Conservation (phyloP, 2,888 invertebrate genomes). For the Pandemis cinnamomeana region DNA sequence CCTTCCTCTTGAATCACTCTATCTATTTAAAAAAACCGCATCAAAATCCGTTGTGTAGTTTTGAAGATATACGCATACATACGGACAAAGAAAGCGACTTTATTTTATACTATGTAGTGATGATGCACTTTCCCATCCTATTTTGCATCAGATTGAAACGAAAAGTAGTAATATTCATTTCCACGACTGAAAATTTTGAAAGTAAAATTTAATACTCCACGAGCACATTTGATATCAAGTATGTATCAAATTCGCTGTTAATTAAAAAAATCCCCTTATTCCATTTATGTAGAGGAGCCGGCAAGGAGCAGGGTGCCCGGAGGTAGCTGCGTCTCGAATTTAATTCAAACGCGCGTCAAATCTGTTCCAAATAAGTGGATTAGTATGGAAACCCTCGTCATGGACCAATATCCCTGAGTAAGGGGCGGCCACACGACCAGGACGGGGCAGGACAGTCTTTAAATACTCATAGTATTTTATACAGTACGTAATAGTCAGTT, state of each 20-base stretch:
- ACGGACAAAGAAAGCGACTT: no score
- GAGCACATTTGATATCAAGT: not conserved
- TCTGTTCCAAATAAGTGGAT: conserved; percentile 38
- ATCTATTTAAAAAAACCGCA: no score
- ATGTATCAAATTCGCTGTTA: not conserved
- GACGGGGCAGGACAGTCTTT: not conserved
- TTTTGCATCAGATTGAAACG: no score
- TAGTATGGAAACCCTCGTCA: conserved; percentile 35
- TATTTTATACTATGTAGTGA: no score
- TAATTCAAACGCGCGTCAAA: conserved; percentile 26
- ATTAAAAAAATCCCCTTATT: not conserved
- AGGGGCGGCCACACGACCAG: not conserved
- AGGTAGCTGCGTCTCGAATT: conserved; percentile 19
- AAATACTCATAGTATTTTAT: not conserved
- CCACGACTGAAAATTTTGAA: not conserved
- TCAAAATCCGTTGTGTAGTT: no score
- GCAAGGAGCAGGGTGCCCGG: not conserved
- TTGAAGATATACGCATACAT: no score
- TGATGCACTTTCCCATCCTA: no score
- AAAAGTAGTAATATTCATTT: not conserved
- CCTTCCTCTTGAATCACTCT: no score
- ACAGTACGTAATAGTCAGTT: no score
- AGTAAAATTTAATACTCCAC: not conserved
- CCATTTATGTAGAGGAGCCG: not conserved
- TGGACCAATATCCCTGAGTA: conserved; percentile 19